Evolutionary conservation across 1,140 invertebrate genomes (phyloP).

Genomic region (Musca vetustissima): DNA sequence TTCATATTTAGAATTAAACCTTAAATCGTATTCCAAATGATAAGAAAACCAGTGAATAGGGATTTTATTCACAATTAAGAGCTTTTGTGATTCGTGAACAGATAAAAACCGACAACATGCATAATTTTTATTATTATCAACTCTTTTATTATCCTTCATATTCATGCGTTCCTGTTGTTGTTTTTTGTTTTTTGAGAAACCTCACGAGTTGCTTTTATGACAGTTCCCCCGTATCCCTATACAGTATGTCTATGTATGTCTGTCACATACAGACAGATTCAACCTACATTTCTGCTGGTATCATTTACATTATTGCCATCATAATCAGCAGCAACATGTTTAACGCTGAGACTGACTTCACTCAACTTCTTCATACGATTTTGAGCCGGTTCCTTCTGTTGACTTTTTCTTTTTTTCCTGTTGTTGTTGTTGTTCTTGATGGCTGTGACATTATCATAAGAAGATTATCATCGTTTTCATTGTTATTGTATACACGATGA

Average conservation of each 20-base stretch:
- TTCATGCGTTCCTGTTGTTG: neutral
- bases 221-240: neutral
- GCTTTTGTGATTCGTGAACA: neutral
- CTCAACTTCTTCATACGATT: too few relatives aligned
- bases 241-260: neutral
- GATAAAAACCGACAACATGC: neutral
- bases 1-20: too few relatives aligned
- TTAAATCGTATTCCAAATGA: too few relatives aligned
- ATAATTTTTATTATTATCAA: constrained; percentile 11
- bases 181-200: neutral
- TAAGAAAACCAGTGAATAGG: neutral
- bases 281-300: constrained; percentile 1
- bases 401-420: neutral
- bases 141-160: neutral
- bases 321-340: too few relatives aligned
- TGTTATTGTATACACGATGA: constrained; percentile 8
- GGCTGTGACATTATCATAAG: constrained; percentile 9
- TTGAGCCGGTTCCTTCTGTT: too few relatives aligned
- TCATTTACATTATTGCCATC: constrained; percentile 7
- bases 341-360: too few relatives aligned
- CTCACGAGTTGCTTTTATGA: neutral
- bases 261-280: too few relatives aligned
- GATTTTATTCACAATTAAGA: constrained; percentile 11
- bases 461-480: constrained; percentile 21
- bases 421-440: too few relatives aligned